Percentiles rank a stretch among this genome's conserved stretches.
Evolutionary conservation across 2,888 invertebrate genomes (phyloP).

Genomic region (Ptychoptera albimana): DNA sequence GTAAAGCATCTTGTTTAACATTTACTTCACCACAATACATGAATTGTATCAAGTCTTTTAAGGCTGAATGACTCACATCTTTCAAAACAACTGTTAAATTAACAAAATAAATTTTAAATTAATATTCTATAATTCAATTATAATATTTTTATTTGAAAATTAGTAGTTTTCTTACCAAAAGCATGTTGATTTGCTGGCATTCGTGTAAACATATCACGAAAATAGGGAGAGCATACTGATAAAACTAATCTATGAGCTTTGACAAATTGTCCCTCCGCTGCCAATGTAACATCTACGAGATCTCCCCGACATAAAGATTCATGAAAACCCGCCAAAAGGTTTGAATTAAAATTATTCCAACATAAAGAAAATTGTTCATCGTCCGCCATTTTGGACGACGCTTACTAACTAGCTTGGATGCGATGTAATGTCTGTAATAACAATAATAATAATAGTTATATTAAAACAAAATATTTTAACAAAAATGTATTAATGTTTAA

Average conservation of each 20-base stretch:
- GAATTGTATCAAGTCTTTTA: constrained; percentile 53
- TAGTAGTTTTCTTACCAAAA: constrained; percentile 34
- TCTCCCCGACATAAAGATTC: constrained; percentile 52
- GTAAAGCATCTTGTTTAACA: constrained; percentile 54
- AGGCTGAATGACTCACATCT: constrained; percentile 51
- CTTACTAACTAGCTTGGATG: too few species aligned
- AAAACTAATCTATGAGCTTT: constrained; percentile 56
- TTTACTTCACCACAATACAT: constrained; percentile 59
- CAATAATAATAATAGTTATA: too few species aligned
- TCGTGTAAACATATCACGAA: constrained; percentile 52
- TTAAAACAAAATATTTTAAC: too few species aligned
- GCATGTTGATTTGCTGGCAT: constrained; percentile 52
- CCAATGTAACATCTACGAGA: constrained; percentile 52
- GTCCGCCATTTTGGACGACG: constrained; percentile 43
- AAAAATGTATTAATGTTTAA: too few species aligned
- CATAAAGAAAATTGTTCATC: constrained; percentile 58
- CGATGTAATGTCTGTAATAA: too few species aligned
- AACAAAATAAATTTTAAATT: constrained; percentile 7
- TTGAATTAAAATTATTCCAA: constrained; percentile 62
- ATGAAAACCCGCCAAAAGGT: constrained; percentile 54
- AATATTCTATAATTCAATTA: neutral
- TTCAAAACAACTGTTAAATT: constrained; percentile 45
- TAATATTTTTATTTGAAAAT: neutral
- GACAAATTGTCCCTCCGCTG: constrained; percentile 52
- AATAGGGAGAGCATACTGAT: constrained; percentile 57